Conservation (phyloP, 2,797 vertebrate genomes). For the Rhynchotus rufescens region DNA sequence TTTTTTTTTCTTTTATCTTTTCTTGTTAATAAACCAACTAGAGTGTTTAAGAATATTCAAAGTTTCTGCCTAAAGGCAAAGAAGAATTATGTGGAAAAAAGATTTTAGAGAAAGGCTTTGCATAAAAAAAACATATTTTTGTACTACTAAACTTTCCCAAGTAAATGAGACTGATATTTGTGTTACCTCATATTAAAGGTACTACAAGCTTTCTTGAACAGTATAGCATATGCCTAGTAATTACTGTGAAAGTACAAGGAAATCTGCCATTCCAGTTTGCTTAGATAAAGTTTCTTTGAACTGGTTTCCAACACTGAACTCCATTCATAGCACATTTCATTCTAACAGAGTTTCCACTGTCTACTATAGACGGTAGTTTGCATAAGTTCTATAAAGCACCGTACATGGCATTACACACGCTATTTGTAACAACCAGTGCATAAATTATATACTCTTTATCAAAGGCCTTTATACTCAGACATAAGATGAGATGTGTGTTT, state of each 20-base stretch:
- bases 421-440: constrained; percentile 39
- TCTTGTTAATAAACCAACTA: background rate
- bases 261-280: constrained; percentile 50
- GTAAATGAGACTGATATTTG: background rate
- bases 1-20: background rate
- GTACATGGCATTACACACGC: constrained; percentile 12
- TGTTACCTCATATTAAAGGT: constrained; percentile 56
- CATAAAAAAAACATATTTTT: constrained; percentile 14
- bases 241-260: constrained; percentile 56
- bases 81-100: constrained; percentile 40
- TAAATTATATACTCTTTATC: background rate
- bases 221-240: constrained; percentile 3
- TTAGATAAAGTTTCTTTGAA: constrained; percentile 63
- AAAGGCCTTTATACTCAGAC: background rate
- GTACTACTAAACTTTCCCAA: background rate
- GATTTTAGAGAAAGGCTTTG: constrained; percentile 12
- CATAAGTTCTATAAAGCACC: background rate
- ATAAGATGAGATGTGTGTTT: background rate
- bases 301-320: constrained; percentile 35
- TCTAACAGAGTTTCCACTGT: constrained; percentile 41
- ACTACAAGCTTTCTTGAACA: background rate
- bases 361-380: background rate
- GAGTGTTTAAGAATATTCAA: constrained; percentile 3
- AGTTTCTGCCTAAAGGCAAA: background rate
- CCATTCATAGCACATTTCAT: constrained; percentile 1